Conservation (phyloP, 2,113 vertebrate species). For the Pavo muticus region DNA sequence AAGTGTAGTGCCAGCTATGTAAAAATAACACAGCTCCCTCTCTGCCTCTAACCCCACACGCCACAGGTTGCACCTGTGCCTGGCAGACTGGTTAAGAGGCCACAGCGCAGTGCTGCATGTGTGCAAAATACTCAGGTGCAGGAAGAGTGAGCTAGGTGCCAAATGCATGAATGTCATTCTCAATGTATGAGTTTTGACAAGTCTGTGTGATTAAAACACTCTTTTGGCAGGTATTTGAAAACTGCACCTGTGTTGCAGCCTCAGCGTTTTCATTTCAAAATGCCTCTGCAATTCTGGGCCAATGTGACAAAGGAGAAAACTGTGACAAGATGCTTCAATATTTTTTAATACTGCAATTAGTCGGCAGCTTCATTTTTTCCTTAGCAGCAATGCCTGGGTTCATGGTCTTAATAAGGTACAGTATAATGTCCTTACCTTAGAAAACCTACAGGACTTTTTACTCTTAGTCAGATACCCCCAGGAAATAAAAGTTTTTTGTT, state of each 20-base stretch:
- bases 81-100: background rate
- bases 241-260: constrained; percentile 79
- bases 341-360: constrained; percentile 75
- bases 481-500: background rate
- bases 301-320: constrained; percentile 70
- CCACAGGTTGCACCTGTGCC: background rate
- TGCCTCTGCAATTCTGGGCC: constrained; percentile 76
- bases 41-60: accelerated
- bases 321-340: constrained; percentile 79
- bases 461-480: background rate
- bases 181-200: background rate
- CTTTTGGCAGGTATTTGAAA: constrained; percentile 78
- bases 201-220: background rate
- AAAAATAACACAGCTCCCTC: background rate
- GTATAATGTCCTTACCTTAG: background rate
- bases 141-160: background rate
- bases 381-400: constrained; percentile 83
- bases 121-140: background rate
- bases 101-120: background rate
- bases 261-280: constrained; percentile 63
- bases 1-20: background rate
- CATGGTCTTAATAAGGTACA: constrained; percentile 85
- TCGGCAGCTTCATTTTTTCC: constrained; percentile 79
- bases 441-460: background rate
- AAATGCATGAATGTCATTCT: background rate